A percentile compares a stretch with the other conserved stretches of the same genome.
Conservation (phyloP, 2,113 vertebrate genomes). For the Enhydra lutris region DNA sequence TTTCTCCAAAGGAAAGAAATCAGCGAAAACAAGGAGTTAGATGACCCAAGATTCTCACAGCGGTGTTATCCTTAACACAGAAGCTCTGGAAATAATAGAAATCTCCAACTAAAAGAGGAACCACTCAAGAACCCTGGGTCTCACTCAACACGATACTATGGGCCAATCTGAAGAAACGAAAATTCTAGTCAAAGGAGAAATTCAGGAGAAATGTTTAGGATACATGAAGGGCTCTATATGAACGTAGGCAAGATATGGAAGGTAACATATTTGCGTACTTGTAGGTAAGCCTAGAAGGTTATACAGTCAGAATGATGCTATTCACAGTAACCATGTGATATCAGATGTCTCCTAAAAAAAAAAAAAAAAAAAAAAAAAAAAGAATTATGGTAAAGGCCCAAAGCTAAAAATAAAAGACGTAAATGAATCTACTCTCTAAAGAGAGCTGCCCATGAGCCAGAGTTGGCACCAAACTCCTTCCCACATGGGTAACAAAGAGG, state of each 20-base stretch:
- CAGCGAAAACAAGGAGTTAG: background rate
- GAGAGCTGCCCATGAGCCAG: background rate
- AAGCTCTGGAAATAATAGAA: background rate
- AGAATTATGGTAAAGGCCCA: background rate
- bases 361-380: too few relatives aligned
- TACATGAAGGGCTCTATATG: background rate
- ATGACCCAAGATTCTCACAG: accelerated
- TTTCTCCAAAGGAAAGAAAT: background rate
- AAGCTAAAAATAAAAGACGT: background rate
- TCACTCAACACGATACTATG: too few relatives aligned
- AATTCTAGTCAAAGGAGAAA: background rate
- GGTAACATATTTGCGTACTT: background rate
- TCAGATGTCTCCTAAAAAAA: background rate
- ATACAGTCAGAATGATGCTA: background rate
- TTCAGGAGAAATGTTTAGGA: background rate
- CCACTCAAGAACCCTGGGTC: background rate
- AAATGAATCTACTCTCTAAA: background rate
- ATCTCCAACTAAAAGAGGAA: background rate
- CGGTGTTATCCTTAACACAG: background rate
- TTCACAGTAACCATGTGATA: background rate
- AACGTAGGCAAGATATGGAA: background rate
- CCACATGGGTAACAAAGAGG: background rate
- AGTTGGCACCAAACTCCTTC: background rate
- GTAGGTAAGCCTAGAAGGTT: background rate
- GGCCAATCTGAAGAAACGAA: background rate